Percentiles rank a stretch among this genome's conserved stretches.
These are phyloP conservation scores for Macropus fuliginosus DNA, from an alignment of 2,797 vertebrate genomes.

Conservation along the genomic window DNA sequence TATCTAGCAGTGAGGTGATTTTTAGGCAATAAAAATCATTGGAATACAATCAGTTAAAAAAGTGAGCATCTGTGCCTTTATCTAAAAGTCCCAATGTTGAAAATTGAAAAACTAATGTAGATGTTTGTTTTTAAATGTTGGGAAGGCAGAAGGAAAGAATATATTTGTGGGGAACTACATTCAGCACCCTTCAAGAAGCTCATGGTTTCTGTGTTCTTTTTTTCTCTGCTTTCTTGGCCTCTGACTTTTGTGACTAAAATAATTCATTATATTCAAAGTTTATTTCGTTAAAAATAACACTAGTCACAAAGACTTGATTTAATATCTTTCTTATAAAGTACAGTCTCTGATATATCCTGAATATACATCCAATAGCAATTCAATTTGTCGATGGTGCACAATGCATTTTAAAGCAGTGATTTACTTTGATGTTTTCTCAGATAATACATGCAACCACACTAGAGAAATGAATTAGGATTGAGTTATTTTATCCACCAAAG, in stretches of 20 bases:
- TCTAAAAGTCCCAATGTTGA: conserved; percentile 51
- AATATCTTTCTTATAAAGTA: conserved; percentile 2
- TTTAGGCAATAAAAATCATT: conserved; percentile 68
- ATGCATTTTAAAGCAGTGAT: neutral
- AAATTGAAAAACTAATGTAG: conserved; percentile 34
- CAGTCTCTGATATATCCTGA: neutral
- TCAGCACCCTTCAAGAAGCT: neutral
- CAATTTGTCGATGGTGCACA: neutral
- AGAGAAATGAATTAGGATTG: neutral
- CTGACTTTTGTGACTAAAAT: neutral
- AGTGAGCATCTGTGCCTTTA: conserved; percentile 56
- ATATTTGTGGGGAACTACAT: neutral
- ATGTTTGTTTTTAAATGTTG: conserved; percentile 28
- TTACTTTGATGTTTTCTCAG: conserved; percentile 3
- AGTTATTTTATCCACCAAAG: conserved; percentile 1
- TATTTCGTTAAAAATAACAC: conserved; percentile 23
- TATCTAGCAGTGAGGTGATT: conserved; percentile 48
- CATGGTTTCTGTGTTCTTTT: neutral
- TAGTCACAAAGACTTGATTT: neutral
- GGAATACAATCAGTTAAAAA: conserved; percentile 65
- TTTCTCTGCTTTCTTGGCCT: neutral
- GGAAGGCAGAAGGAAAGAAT: conserved; percentile 8
- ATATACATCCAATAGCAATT: neutral
- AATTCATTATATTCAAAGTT: neutral
- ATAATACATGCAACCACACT: conserved; percentile 27